Percentiles rank a stretch among this genome's conserved stretches.
These are phyloP conservation scores for Lymantria dispar DNA, from an alignment of 2,888 invertebrate genomes.

Conservation along the genomic window DNA sequence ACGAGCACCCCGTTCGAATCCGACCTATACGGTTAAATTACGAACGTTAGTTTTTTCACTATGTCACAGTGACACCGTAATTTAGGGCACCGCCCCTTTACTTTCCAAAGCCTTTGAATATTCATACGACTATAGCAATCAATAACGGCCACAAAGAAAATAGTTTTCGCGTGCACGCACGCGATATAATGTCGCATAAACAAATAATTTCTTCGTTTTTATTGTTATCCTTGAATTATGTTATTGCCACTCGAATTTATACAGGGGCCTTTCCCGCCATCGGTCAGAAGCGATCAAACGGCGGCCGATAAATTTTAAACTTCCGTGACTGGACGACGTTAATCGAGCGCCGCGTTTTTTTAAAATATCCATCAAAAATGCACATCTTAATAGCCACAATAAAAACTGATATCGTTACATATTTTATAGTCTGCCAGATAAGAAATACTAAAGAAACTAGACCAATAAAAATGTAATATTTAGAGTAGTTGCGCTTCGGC, in stretches of 20 bases:
- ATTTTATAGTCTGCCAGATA: slow-evolving; percentile 50
- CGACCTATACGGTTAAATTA: slow-evolving; percentile 68
- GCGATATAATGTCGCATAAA: slow-evolving; percentile 79
- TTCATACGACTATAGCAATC: slow-evolving; percentile 80
- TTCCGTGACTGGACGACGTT: slow-evolving; percentile 76
- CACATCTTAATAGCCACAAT: slow-evolving; percentile 71
- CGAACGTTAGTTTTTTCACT: slow-evolving; percentile 68
- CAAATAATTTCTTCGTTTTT: slow-evolving; percentile 78
- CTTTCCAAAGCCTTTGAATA: slow-evolving; percentile 78
- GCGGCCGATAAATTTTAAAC: slow-evolving; percentile 64
- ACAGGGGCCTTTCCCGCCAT: slow-evolving; percentile 33
- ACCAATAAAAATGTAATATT: slow-evolving; percentile 49
- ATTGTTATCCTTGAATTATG: slow-evolving; percentile 65
- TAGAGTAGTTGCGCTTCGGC: slow-evolving; percentile 19
- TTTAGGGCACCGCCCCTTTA: slow-evolving; percentile 77
- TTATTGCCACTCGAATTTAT: slow-evolving; percentile 59
- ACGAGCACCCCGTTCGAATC: slow-evolving; percentile 67
- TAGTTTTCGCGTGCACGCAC: slow-evolving; percentile 81
- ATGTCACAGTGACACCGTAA: slow-evolving; percentile 79
- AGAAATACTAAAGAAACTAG: slow-evolving; percentile 48
- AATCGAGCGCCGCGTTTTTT: slow-evolving; percentile 65
- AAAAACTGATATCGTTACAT: slow-evolving; percentile 63
- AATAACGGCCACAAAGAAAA: slow-evolving; percentile 77
- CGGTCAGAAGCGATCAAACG: slow-evolving; percentile 57
- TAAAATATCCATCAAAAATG: slow-evolving; percentile 73